phyloP scores from a whole-genome alignment of 2,888 invertebrate genomes.

The Agrotis clavis region DNA sequence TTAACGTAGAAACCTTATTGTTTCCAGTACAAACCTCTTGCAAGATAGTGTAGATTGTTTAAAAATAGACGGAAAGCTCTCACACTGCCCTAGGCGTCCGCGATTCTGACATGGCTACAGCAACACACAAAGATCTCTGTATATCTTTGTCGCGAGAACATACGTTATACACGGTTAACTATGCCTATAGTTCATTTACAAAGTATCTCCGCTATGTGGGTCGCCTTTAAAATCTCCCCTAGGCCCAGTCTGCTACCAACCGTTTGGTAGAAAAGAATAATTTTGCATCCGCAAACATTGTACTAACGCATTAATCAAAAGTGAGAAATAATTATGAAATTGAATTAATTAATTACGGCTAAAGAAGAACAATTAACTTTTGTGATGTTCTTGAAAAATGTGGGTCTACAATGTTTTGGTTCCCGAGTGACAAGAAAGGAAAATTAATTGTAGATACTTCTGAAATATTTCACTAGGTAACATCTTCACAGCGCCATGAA shows the following conservation, averaged over 20 bases:
- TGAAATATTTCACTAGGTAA: slow-evolving; percentile 12
- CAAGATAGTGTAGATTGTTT: slow-evolving; percentile 18
- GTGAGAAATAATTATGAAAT: slow-evolving; percentile 29
- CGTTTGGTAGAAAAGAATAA: slow-evolving; percentile 60
- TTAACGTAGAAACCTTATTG: too few relatives aligned
- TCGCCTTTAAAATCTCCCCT: slow-evolving; percentile 57
- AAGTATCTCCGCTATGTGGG: slow-evolving; percentile 57
- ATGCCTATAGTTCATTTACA: slow-evolving; percentile 49
- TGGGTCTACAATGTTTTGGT: slow-evolving; percentile 29
- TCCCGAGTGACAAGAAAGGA: slow-evolving; percentile 32
- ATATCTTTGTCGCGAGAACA: slow-evolving; percentile 51
- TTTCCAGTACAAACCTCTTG: neutral
- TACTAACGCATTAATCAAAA: slow-evolving; percentile 23
- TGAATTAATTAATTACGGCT: slow-evolving; percentile 26
- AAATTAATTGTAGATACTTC: slow-evolving; percentile 33
- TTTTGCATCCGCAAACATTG: slow-evolving; percentile 23
- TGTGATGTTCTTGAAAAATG: slow-evolving; percentile 38
- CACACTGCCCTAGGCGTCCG: slow-evolving; percentile 49
- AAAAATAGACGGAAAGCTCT: slow-evolving; percentile 60
- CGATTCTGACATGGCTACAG: slow-evolving; percentile 47
- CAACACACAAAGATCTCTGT: slow-evolving; percentile 53
- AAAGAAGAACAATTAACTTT: slow-evolving; percentile 27
- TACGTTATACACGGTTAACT: slow-evolving; percentile 37
- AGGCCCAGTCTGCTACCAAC: slow-evolving; percentile 61
- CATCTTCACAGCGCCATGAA: slow-evolving; percentile 60